Percentiles rank a stretch among this genome's conserved stretches.
Evolutionary conservation across 1,140 invertebrate species (phyloP).

Genomic region (Bombus sylvicola): DNA sequence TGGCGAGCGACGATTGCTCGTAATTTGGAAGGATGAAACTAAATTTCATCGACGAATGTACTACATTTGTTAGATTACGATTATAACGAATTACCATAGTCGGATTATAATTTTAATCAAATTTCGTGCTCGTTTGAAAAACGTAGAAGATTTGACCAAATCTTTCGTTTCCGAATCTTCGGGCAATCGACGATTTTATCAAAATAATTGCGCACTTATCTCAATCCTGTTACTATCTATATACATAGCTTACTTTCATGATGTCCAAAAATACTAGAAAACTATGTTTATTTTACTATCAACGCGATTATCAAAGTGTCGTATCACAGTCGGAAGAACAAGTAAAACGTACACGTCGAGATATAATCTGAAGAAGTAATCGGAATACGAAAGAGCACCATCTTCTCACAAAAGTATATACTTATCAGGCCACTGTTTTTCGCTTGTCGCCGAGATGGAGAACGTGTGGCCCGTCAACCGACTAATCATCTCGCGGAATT

Average conservation of each 20-base stretch:
- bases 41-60: no score
- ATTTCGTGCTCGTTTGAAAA: not conserved
- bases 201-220: not conserved
- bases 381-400: not conserved
- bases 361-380: not conserved
- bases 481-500: constrained; percentile 1
- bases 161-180: not conserved
- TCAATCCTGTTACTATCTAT: no score
- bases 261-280: not conserved
- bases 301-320: not conserved
- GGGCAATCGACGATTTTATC: not conserved
- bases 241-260: no score
- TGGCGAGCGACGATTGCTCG: not conserved
- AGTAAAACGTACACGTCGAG: not conserved
- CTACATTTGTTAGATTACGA: no score
- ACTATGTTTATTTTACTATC: not conserved
- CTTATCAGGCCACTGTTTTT: constrained; percentile 18
- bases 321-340: not conserved
- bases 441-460: not conserved
- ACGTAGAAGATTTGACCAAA: not conserved
- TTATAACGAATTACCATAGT: no score
- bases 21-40: not conserved
- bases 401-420: not conserved
- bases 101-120: not conserved
- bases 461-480: not conserved